Evolutionary conservation across 2,888 invertebrate species (phyloP), one percentile per base, ranked within the genome.

Genomic region (Lycophotia porphyrea): DNA sequence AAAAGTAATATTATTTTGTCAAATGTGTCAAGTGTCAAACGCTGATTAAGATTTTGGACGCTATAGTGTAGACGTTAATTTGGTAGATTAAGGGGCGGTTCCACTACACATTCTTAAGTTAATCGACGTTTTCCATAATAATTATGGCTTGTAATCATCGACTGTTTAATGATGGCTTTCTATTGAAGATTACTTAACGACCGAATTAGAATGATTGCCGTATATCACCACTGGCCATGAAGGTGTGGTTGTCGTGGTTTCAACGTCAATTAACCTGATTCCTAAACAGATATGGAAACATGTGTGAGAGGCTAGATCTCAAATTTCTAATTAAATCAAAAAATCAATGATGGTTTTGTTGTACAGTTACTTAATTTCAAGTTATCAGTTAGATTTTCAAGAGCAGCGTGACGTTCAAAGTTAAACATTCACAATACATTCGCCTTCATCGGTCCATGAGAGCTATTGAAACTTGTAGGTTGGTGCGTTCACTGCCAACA

Each of bases 1-100:
- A 84, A 81, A 85, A 84, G 66, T 75, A 80, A 84, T 81, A 86
- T 72, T 76, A 77, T 77, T 80, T 82, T 75, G 76, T 82, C 75
- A 78, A 86, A 80, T 69, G 70, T 84, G 82, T 84, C 81, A 69
- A 63, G 39, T 58, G 64, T 74, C 76, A 73, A 84, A 80, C 80
- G 76, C 60, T 84, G 70, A 73, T 84, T 82, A 80, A 58, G 67
- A 76, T 63, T 74, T 71, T 13, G 44, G 67, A 71, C 67, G 52
- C 18, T 64, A 24, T 58, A 61, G 36, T 34, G 55, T 61, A 36
- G 52, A 58, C 42, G 71, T 65, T 82, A 71, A 84, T 65, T 84
- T 61, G 31, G 27, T 47, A 31, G 61, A 72, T 58, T 73, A 66
- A 66, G 24, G 47, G 64, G 24, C 24, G 49, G 44, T 80, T 60